A percentile compares a stretch with the other conserved stretches of the same genome.
Evolutionary conservation across 2,797 vertebrate species (phyloP).

Genomic region (Eidolon dupreanum): DNA sequence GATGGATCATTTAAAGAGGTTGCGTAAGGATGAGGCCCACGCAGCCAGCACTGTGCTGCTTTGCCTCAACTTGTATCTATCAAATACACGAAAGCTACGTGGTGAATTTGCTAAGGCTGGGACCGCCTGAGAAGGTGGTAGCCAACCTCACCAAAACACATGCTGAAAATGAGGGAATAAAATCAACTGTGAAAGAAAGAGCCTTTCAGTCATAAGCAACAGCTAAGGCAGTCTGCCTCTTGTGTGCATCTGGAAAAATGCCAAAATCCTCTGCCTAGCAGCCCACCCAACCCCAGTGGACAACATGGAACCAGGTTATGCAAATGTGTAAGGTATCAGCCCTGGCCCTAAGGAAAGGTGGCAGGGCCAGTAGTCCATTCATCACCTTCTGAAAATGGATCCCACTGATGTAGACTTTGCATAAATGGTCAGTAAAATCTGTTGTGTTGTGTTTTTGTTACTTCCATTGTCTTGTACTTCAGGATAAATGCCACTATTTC

Average conservation of each 20-base stretch:
- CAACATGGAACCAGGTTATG: background rate
- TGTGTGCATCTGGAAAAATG: background rate
- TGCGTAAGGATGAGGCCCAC: no score
- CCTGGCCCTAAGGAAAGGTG: background rate
- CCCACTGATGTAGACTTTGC: background rate
- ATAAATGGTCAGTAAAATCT: background rate
- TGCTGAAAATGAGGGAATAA: background rate
- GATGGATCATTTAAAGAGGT: background rate
- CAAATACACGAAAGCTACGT: background rate
- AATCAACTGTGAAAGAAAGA: background rate
- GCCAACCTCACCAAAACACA: background rate
- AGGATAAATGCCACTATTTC: background rate
- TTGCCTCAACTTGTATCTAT: background rate
- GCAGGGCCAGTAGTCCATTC: background rate
- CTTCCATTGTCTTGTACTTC: background rate
- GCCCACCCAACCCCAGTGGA: no score
- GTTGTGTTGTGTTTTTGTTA: background rate
- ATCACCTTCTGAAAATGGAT: background rate
- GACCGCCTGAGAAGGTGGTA: background rate
- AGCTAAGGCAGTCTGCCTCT: background rate
- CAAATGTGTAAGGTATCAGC: background rate
- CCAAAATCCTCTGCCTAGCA: background rate
- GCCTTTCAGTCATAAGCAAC: background rate
- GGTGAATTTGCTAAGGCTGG: background rate
- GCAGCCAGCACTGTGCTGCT: background rate